Percentiles rank a stretch among this genome's conserved stretches.
These are phyloP conservation scores for Coilia nasus DNA, from an alignment of 2,797 vertebrate genomes.

Conservation along the genomic window DNA sequence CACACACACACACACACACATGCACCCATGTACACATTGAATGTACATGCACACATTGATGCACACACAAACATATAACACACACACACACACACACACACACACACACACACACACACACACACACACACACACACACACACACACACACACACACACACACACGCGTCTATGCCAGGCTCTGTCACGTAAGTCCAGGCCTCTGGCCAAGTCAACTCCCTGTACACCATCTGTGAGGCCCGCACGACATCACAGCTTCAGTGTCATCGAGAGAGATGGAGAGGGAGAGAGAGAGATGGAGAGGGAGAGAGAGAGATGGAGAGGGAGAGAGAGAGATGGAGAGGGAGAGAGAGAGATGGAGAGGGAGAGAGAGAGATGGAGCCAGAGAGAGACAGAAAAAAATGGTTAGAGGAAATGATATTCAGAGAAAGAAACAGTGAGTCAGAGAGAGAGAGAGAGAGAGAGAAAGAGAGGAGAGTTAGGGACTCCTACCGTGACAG, in stretches of 20 bases:
- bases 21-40: background rate
- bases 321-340: no score
- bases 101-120: background rate
- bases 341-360: no score
- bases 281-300: conserved; percentile 42
- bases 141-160: background rate
- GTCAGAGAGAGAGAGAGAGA: no score
- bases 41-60: no score
- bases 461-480: no score
- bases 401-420: no score
- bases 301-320: conserved; percentile 36
- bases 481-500: no score
- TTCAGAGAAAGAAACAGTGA: no score
- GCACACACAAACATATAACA: background rate
- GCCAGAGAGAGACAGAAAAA: background rate
- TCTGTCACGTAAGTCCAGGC: background rate
- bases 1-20: no score
- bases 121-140: background rate
- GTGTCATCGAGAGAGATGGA: conserved; percentile 57
- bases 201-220: background rate
- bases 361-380: background rate
- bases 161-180: background rate
- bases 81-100: background rate
- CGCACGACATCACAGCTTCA: conserved; percentile 59
- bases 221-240: conserved; percentile 66